Evolutionary conservation across 1,140 invertebrate species (phyloP).

Genomic region (Rhopalosiphum maidis): DNA sequence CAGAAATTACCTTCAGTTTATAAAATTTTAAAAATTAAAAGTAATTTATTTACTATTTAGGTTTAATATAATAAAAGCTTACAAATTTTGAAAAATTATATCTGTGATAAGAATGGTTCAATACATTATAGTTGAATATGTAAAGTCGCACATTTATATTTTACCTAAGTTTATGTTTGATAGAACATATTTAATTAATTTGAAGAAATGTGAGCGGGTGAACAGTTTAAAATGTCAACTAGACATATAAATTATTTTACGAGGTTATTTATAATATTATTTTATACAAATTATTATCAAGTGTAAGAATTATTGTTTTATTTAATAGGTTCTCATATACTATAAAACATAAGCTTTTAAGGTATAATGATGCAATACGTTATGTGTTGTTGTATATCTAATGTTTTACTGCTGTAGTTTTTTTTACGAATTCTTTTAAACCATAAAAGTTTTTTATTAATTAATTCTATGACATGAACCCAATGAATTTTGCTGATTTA

Average conservation of each 20-base stretch:
- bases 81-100: background rate
- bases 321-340: background rate
- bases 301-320: background rate
- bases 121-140: no score
- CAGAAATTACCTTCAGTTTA: background rate
- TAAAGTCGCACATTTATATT: background rate
- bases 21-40: background rate
- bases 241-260: background rate
- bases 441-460: background rate
- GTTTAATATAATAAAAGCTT: background rate
- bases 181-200: background rate
- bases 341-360: background rate
- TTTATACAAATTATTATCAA: background rate
- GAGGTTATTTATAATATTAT: background rate
- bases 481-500: constrained; percentile 23
- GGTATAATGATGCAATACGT: background rate
- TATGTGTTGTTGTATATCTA: background rate
- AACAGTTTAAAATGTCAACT: background rate
- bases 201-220: background rate
- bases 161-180: background rate
- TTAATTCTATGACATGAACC: background rate
- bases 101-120: background rate
- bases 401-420: background rate
- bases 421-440: constrained; percentile 1
- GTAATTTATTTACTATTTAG: background rate